phyloP scores from a whole-genome alignment of 2,113 vertebrate species.

The Leucosticte australis region DNA sequence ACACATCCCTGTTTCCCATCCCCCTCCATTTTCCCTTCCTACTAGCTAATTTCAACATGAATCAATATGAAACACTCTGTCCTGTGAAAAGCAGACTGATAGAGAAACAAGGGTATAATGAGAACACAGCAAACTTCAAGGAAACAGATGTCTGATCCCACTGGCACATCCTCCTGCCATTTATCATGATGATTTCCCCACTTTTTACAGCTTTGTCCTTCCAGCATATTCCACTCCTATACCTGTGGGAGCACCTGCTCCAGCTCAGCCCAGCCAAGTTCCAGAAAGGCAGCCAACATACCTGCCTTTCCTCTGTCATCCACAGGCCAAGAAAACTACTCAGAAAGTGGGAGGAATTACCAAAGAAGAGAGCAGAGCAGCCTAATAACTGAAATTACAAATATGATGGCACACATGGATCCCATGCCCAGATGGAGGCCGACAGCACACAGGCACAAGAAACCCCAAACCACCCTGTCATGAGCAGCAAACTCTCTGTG shows the following conservation, averaged over 20 bases:
- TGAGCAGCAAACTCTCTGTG: background rate
- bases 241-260: background rate
- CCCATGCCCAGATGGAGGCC: background rate
- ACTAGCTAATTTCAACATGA: background rate
- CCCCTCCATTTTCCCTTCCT: background rate
- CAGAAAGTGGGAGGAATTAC: background rate
- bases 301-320: background rate
- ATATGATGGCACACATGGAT: background rate
- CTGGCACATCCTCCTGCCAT: background rate
- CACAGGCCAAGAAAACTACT: background rate
- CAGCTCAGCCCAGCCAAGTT: background rate
- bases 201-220: constrained; percentile 12
- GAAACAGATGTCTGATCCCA: constrained; percentile 43
- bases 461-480: background rate
- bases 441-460: background rate
- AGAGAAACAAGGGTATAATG: background rate
- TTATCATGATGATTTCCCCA: background rate
- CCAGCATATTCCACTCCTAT: background rate
- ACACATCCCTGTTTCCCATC: background rate
- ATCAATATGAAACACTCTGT: background rate
- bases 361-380: background rate
- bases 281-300: background rate
- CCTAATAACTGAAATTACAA: background rate
- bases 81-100: background rate
- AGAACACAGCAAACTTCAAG: background rate